Conservation (phyloP, 2,113 vertebrate genomes). For the Chaetodon trifascialis region DNA sequence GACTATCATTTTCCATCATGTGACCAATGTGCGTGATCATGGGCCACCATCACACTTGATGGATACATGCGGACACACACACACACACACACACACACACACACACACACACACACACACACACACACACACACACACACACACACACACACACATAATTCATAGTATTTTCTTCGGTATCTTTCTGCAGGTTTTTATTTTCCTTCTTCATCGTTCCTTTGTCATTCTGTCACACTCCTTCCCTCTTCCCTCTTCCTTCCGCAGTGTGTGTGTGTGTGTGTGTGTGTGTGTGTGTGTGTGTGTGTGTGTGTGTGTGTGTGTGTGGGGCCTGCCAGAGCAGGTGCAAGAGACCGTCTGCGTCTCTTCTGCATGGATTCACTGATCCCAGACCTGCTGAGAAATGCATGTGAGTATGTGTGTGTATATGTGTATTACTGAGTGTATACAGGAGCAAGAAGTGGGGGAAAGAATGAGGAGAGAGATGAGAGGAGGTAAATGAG, state of each 20-base stretch:
- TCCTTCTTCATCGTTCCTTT: neutral
- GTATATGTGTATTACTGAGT: slow-evolving; percentile 25
- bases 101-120: neutral
- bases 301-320: slow-evolving; percentile 18
- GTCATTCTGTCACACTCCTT: slow-evolving; percentile 23
- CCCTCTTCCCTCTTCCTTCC: too few species aligned
- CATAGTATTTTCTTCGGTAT: slow-evolving; percentile 42
- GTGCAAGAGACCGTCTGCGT: slow-evolving; percentile 58
- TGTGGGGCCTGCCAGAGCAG: slow-evolving; percentile 41
- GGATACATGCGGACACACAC: neutral
- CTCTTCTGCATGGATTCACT: slow-evolving; percentile 71
- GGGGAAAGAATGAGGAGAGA: slow-evolving; percentile 33
- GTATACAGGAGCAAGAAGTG: slow-evolving; percentile 25
- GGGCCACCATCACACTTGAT: slow-evolving; percentile 28
- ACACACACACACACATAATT: neutral
- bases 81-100: too few species aligned
- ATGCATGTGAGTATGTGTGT: slow-evolving; percentile 37
- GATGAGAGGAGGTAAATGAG: slow-evolving; percentile 48
- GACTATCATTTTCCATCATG: slow-evolving; percentile 61
- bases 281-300: too few species aligned
- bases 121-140: neutral
- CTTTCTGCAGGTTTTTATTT: slow-evolving; percentile 19
- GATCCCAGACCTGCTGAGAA: slow-evolving; percentile 70
- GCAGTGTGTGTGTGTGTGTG: slow-evolving; percentile 13
- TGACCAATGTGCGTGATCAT: slow-evolving; percentile 39